Evolutionary conservation across 1,140 invertebrate species (phyloP).

Genomic region (Dolichoris vasculosae): DNA sequence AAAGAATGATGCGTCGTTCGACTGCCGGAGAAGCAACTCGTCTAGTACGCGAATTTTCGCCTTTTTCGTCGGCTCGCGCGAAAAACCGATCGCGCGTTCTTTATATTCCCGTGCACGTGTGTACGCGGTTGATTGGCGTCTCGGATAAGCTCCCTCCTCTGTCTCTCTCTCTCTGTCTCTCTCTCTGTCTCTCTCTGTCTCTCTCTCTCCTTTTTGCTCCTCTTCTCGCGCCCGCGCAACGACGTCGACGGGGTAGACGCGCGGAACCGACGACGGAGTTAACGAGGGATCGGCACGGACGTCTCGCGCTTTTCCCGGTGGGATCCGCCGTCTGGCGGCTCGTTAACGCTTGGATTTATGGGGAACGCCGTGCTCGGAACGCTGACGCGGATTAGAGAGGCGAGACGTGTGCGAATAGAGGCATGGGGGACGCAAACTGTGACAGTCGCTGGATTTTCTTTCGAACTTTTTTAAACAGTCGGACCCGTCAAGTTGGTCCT

Average conservation of each 20-base stretch:
- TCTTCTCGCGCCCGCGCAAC: background rate
- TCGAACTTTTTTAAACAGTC: background rate
- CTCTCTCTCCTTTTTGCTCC: background rate
- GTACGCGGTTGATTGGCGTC: slow-evolving; percentile 39
- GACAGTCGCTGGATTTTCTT: background rate
- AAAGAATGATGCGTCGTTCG: background rate
- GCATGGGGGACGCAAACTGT: background rate
- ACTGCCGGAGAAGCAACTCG: background rate
- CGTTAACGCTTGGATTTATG: slow-evolving; percentile 54
- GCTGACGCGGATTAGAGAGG: background rate
- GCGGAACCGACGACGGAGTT: slow-evolving; percentile 36
- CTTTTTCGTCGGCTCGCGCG: slow-evolving; percentile 35
- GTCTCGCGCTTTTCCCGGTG: slow-evolving; percentile 47
- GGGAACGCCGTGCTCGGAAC: slow-evolving; percentile 26
- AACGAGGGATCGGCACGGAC: slow-evolving; percentile 58
- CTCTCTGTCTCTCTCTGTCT: background rate
- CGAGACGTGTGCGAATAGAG: background rate
- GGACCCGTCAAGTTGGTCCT: too few relatives aligned
- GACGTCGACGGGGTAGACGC: background rate
- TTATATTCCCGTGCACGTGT: slow-evolving; percentile 4
- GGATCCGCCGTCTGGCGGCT: slow-evolving; percentile 42
- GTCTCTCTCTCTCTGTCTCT: background rate
- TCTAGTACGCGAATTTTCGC: slow-evolving; percentile 30
- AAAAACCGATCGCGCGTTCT: slow-evolving; percentile 20
- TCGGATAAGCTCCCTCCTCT: slow-evolving; percentile 40